Conservation (phyloP, 2,888 invertebrate genomes). For the Rhaphigaster nebulosa region DNA sequence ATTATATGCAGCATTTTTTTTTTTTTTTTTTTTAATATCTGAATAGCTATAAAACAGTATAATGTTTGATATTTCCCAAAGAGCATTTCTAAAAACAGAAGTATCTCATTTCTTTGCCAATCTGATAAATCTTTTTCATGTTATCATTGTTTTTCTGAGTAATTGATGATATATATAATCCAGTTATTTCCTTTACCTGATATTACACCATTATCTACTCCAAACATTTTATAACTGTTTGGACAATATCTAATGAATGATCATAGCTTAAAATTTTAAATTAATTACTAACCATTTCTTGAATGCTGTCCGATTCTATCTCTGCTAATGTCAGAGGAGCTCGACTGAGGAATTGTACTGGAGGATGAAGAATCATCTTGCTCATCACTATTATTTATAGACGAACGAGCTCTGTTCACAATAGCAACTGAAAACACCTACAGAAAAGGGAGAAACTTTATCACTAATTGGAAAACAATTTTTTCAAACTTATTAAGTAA, state of each 20-base stretch:
- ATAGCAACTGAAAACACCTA: constrained; percentile 52
- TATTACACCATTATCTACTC: too few species aligned
- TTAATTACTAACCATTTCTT: not conserved
- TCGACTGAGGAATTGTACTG: constrained; percentile 24
- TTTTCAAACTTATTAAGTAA: not conserved
- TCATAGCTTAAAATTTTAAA: not conserved
- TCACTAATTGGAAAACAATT: not conserved
- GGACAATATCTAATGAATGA: not conserved
- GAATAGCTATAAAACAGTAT: too few species aligned
- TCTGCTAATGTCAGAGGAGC: constrained; percentile 21
- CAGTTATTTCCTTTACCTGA: too few species aligned
- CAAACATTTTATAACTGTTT: too few species aligned
- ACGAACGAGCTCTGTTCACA: constrained; percentile 34
- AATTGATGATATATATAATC: too few species aligned
- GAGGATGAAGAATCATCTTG: constrained; percentile 52
- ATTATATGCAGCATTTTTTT: too few species aligned
- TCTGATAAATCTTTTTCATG: too few species aligned
- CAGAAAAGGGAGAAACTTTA: not conserved
- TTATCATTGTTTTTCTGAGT: too few species aligned
- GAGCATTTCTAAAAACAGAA: too few species aligned
- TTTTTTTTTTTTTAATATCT: too few species aligned
- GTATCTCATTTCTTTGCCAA: too few species aligned
- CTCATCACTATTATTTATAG: constrained; percentile 51
- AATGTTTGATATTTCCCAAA: too few species aligned
- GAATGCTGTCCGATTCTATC: constrained; percentile 41